Base-by-base conservation (phyloP, 1,140 invertebrate genomes). In the Drosophila erecta region DNA sequence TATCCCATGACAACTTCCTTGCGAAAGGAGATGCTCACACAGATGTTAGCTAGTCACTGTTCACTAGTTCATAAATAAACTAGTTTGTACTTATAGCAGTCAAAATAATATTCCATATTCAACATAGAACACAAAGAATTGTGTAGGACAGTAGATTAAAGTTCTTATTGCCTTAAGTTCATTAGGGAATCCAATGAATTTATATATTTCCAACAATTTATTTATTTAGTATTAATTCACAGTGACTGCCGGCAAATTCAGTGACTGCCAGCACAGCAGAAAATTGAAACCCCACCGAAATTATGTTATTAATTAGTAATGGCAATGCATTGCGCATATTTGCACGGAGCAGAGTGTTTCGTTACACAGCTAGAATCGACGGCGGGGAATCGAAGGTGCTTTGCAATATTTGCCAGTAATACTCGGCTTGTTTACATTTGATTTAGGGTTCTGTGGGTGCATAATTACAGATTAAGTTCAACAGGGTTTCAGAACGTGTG, bases 231-330 rank as follows among this genome's bases (percentile, higher is more conserved):
- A 30, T 30, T 10, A 30, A 10, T 8, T 30, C n/a, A 38, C 51
- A 27, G 58, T 57, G 33, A 60, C 22, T 55, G 11, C 3, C n/a
- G 10, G 4, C 14, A 15, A 17, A 55, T 17, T 11, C n/a, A n/a
- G 58, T 61, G 58, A 61, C 58, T 61, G 35, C 12, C 22, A 20
- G 10, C 33, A 38, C 22, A 56, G 57, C 24, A 58, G 37, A 14
- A 50, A 50, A 27, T 33, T 50, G n/a, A 50, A 50, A 17, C 27
- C 47, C 22, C n/a, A 14, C 5, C 22, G 44, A 46, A 46, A 46
- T 86, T 86, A 83, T 83, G 75, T 87, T 86, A 86, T 87, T 81
- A 86, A 86, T 87, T 86, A 87, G 58, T 76, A 83, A 87, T 87
- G 62, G 59, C 75, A 86, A 66, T 67, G 84, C 79, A 76, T 55